Evolutionary conservation across 2,797 vertebrate species (phyloP), one percentile per base, ranked within the genome.

Genomic region (Xiphorhynchus erythropygius): DNA sequence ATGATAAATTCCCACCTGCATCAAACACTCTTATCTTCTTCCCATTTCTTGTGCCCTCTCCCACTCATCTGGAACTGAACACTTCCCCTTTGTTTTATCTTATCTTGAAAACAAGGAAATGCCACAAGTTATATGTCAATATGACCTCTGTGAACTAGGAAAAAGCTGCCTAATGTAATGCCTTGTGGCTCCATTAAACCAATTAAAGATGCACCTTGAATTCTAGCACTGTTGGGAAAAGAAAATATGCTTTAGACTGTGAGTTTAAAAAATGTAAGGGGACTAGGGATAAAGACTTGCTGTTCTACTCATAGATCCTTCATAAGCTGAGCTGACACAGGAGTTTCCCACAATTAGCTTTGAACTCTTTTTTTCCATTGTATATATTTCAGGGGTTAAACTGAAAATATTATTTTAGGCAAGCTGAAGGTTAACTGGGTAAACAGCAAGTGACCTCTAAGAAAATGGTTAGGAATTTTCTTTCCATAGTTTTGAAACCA

Each of bases 31-130:
- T 98, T 98, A 98, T 98, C 96, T 98, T 90, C 98, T 98, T 98
- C 98, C 97, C 97, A 97, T 98, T 98, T 98, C 98, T 98, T 97
- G 85, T 97, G 98, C 97, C 96, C 98, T 98, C 98, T 98, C 93
- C 98, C 98, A 98, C 98, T 99, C 99, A 99, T 98, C 99, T 99
- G 99, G 99, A 99, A 99, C 99, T 93, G 97, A 99, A 98, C 98
- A 98, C 99, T 99, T 99, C 99, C 99, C 98, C 98, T 99, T 97
- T 67, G 97, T 97, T 95, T 96, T 97, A 98, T 98, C 99, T 99
- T 99, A 99, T 99, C 99, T 98, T 98, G 97, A 97, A 97, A 97
- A 98, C 98, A 98, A 99, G 99, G 99, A 99, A 99, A 99, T 99
- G 98, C 99, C 99, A 98, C 96, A 97, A 99, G 98, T 97, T 97